These are phyloP conservation scores for Drosophila infuscata DNA, from an alignment of 2,888 invertebrate species.

Conservation along the genomic window DNA sequence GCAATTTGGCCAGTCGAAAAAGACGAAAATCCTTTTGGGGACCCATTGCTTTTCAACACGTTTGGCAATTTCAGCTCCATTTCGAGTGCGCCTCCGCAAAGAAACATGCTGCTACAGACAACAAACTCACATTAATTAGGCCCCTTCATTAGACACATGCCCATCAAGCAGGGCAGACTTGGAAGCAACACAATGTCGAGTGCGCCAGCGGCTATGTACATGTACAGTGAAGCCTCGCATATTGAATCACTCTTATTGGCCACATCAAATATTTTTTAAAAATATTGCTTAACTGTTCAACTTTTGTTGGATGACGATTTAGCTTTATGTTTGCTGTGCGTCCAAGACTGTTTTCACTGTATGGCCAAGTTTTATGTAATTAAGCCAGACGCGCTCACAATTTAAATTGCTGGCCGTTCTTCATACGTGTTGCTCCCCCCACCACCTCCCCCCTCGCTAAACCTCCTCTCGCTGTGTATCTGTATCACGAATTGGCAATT, in stretches of 20 bases:
- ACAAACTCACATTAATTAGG: slow-evolving; percentile 75
- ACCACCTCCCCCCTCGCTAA: no score
- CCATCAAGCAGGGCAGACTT: slow-evolving; percentile 57
- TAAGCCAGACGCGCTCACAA: slow-evolving; percentile 80
- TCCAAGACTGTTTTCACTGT: slow-evolving; percentile 29
- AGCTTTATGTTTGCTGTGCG: neutral
- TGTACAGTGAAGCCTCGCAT: neutral
- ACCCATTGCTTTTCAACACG: slow-evolving; percentile 71
- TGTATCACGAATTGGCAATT: slow-evolving; percentile 82
- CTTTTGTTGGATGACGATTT: neutral
- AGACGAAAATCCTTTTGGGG: slow-evolving; percentile 31
- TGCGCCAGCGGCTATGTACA: slow-evolving; percentile 53
- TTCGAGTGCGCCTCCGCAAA: slow-evolving; percentile 14
- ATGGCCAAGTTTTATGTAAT: slow-evolving; percentile 72
- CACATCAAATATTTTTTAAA: neutral
- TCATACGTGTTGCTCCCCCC: slow-evolving; percentile 9
- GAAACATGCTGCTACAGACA: slow-evolving; percentile 5
- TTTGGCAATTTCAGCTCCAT: slow-evolving; percentile 43
- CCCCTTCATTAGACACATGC: slow-evolving; percentile 78
- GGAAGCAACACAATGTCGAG: slow-evolving; percentile 37
- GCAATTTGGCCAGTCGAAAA: slow-evolving; percentile 10
- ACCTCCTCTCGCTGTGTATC: slow-evolving; percentile 48
- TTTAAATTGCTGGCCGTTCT: slow-evolving; percentile 72
- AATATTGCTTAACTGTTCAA: neutral
- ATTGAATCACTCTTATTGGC: neutral